Conservation (phyloP, 1,140 invertebrate genomes). For the Drosophila cardini region DNA sequence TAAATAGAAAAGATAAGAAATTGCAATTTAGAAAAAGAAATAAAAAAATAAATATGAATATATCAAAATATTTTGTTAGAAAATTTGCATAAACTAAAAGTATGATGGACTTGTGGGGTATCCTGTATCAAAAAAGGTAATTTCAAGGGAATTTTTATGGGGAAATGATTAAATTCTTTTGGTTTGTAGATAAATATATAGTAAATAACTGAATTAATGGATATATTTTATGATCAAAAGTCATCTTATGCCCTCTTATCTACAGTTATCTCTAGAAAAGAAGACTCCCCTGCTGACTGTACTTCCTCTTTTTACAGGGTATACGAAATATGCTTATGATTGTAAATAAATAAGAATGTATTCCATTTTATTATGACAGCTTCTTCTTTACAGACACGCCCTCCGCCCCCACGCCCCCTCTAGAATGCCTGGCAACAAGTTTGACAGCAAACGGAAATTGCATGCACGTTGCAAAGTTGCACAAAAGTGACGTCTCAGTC, state of each 20-base stretch:
- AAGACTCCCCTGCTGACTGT: not conserved
- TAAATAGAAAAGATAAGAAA: constrained; percentile 61
- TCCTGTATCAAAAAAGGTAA: no score
- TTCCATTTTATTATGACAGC: constrained; percentile 48
- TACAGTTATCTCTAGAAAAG: not conserved
- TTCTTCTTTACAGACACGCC: not conserved
- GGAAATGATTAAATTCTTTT: no score
- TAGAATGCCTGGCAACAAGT: constrained; percentile 39
- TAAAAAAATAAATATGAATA: constrained; percentile 1
- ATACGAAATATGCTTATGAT: constrained; percentile 20
- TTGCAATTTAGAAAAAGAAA: constrained; percentile 36
- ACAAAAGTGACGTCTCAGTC: constrained; percentile 46
- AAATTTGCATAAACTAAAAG: no score
- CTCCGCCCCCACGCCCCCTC: not conserved
- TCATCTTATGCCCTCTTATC: no score
- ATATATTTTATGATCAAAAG: no score
- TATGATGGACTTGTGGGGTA: no score
- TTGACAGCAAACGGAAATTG: constrained; percentile 56
- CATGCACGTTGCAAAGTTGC: constrained; percentile 26
- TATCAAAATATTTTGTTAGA: not conserved
- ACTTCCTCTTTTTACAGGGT: not conserved
- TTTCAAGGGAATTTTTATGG: no score
- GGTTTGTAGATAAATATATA: no score
- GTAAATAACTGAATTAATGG: no score
- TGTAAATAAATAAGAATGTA: constrained; percentile 25